phyloP scores from a whole-genome alignment of 2,797 vertebrate genomes.

The Halcyon chelicuti region DNA sequence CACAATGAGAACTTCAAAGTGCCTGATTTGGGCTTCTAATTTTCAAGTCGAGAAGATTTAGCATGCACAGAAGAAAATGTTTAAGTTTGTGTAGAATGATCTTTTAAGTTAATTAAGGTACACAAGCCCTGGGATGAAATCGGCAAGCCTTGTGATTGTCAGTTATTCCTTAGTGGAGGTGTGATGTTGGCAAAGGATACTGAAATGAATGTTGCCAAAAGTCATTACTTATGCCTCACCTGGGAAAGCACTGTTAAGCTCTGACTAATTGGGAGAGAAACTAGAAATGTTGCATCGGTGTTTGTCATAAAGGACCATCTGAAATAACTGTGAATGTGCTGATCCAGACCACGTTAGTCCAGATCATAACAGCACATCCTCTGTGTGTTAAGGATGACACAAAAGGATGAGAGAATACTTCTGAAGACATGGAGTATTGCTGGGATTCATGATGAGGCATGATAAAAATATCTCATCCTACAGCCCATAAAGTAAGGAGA shows the following conservation, averaged over 20 bases:
- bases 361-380: neutral
- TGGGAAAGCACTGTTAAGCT: neutral
- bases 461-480: neutral
- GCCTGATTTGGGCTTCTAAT: neutral
- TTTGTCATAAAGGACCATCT: neutral
- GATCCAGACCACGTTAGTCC: neutral
- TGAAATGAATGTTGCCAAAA: neutral
- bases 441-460: neutral
- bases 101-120: conserved; percentile 1
- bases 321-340: neutral
- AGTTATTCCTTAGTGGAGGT: neutral
- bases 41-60: neutral
- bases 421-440: neutral
- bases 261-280: neutral
- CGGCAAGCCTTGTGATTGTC: neutral
- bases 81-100: neutral
- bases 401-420: neutral
- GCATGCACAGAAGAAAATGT: neutral
- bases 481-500: neutral
- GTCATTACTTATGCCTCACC: neutral
- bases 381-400: neutral
- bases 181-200: neutral
- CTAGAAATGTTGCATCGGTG: neutral
- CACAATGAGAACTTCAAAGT: neutral
- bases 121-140: neutral